Conservation (phyloP, 2,888 invertebrate species). For the Hermaeophaga mercurialis region DNA sequence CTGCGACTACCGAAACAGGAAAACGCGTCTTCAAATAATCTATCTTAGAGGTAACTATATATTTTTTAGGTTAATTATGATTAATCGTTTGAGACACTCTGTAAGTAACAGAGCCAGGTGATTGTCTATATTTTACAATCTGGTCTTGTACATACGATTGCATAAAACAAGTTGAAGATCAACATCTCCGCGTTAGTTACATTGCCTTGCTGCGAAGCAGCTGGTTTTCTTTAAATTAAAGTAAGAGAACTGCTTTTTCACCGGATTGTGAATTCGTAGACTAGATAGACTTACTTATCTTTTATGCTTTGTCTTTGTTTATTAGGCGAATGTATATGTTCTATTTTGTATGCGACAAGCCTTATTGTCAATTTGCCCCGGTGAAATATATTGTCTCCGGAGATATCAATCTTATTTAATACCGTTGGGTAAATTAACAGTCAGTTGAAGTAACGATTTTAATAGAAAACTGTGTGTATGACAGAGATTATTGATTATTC, state of each 20-base stretch:
- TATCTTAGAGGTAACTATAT: not conserved
- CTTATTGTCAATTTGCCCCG: too few relatives aligned
- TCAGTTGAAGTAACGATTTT: too few relatives aligned
- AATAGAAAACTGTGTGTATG: too few relatives aligned
- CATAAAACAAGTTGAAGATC: slow-evolving; percentile 40
- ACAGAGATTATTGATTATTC: too few relatives aligned
- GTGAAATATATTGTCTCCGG: too few relatives aligned
- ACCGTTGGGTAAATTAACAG: too few relatives aligned
- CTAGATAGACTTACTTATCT: slow-evolving; percentile 7
- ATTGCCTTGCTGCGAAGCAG: slow-evolving; percentile 30
- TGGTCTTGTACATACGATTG: slow-evolving; percentile 39
- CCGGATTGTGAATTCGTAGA: slow-evolving; percentile 20
- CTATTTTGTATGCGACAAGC: not conserved
- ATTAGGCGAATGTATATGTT: slow-evolving; percentile 1
- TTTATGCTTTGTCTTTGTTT: slow-evolving; percentile 9
- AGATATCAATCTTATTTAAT: too few relatives aligned
- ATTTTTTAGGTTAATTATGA: not conserved
- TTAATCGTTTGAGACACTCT: slow-evolving; percentile 3
- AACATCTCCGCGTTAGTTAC: slow-evolving; percentile 38
- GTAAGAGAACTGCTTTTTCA: slow-evolving; percentile 24
- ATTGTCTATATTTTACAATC: slow-evolving; percentile 40
- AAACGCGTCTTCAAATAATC: not conserved
- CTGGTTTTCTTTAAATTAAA: slow-evolving; percentile 31
- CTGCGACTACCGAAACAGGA: not conserved
- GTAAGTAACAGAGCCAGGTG: slow-evolving; percentile 24